Conservation (phyloP, 2,888 invertebrate genomes). For the Thera britannica region DNA sequence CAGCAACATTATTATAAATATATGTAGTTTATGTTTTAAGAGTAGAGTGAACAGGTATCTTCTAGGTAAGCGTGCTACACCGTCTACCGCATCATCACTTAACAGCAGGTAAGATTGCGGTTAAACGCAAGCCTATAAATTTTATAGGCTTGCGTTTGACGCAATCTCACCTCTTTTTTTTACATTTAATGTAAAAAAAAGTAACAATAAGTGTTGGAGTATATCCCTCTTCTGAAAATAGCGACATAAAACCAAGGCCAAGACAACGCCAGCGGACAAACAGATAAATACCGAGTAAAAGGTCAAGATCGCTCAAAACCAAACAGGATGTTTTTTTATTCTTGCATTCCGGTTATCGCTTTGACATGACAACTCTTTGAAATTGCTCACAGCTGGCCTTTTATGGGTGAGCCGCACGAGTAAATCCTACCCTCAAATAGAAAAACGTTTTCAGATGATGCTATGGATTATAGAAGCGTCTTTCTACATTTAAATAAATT, state of each 20-base stretch:
- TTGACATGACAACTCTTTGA: slow-evolving; percentile 60
- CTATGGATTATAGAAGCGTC: slow-evolving; percentile 21
- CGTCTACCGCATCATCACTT: no score
- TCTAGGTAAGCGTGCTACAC: no score
- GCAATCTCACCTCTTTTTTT: no score
- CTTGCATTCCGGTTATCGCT: slow-evolving; percentile 57
- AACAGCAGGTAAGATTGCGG: no score
- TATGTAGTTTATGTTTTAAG: no score
- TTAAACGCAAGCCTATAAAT: no score
- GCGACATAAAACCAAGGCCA: slow-evolving; percentile 9
- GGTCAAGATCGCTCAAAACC: slow-evolving; percentile 51
- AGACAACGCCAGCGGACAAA: slow-evolving; percentile 42
- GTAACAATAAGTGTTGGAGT: no score
- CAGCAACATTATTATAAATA: no score
- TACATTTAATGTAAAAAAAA: no score
- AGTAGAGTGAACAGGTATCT: no score
- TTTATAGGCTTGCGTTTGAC: no score
- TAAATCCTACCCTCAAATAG: slow-evolving; percentile 49
- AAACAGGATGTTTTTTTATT: slow-evolving; percentile 49
- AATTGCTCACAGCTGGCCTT: slow-evolving; percentile 62
- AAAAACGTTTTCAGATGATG: slow-evolving; percentile 32
- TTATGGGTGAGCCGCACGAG: slow-evolving; percentile 48
- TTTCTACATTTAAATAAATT: slow-evolving; percentile 15
- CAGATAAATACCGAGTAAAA: slow-evolving; percentile 40
- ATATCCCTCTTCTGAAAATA: not conserved